Evolutionary conservation across 2,113 vertebrate genomes (phyloP).

Genomic region (Ploceus nigricollis): DNA sequence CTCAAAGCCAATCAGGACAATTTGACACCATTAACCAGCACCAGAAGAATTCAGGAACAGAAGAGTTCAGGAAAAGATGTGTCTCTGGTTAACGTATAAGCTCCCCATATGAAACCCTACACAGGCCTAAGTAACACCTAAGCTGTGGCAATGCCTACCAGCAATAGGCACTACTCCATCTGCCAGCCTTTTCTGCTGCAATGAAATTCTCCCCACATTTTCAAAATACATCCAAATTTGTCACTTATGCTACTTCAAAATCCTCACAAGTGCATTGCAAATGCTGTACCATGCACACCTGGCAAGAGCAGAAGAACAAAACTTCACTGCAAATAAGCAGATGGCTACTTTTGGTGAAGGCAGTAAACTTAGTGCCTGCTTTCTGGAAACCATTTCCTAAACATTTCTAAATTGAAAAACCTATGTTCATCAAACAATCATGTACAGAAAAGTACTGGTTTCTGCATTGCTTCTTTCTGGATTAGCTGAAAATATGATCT

Average conservation of each 20-base stretch:
- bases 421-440: not conserved
- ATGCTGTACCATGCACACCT: no score
- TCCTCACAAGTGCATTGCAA: no score
- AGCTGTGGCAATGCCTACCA: no score
- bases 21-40: not conserved
- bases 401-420: not conserved
- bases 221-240: no score
- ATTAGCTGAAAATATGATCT: not conserved
- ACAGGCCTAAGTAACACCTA: not conserved
- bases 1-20: not conserved
- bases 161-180: no score
- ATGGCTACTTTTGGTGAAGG: no score
- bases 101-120: not conserved
- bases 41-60: not conserved
- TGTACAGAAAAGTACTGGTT: not conserved
- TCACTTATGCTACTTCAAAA: no score
- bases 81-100: not conserved
- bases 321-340: no score
- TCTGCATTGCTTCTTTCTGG: not conserved
- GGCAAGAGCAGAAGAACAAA: no score
- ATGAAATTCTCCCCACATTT: no score
- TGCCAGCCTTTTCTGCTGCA: no score
- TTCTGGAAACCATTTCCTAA: constrained; percentile 36
- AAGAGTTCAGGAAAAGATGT: not conserved
- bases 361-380: no score